These are phyloP conservation scores for Meandrusa payeni DNA, from an alignment of 2,888 invertebrate genomes.

Conservation along the genomic window DNA sequence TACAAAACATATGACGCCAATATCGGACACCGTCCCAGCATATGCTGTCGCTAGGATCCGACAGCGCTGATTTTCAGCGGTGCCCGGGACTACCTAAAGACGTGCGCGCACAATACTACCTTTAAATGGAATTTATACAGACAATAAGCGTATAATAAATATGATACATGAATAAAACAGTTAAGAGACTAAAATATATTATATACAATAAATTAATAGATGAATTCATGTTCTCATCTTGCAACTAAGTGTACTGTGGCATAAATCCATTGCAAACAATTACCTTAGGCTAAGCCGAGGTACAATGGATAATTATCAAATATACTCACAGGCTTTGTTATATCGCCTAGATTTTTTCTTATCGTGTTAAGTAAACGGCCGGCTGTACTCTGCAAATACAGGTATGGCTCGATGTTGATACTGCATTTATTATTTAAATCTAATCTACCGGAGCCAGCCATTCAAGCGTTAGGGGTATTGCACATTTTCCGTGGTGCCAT, in stretches of 20 bases:
- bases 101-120: no score
- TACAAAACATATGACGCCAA: no score
- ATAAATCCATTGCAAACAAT: constrained; percentile 13
- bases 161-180: no score
- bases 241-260: constrained; percentile 2
- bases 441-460: constrained; percentile 14
- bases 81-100: no score
- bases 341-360: constrained; percentile 26
- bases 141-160: no score
- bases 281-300: constrained; percentile 20
- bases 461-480: constrained; percentile 8
- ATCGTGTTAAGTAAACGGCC: constrained; percentile 22
- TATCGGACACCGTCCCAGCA: no score
- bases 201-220: no score
- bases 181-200: no score
- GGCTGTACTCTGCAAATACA: constrained; percentile 10
- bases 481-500: not conserved
- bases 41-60: no score
- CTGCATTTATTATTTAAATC: constrained; percentile 23
- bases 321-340: constrained; percentile 25
- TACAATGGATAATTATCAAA: constrained; percentile 23
- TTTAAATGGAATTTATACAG: no score
- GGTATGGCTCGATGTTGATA: constrained; percentile 11
- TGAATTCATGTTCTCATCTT: no score
- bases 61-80: no score